Evolutionary conservation across 1,140 invertebrate species (phyloP).

Genomic region (Sogatella furcifera): DNA sequence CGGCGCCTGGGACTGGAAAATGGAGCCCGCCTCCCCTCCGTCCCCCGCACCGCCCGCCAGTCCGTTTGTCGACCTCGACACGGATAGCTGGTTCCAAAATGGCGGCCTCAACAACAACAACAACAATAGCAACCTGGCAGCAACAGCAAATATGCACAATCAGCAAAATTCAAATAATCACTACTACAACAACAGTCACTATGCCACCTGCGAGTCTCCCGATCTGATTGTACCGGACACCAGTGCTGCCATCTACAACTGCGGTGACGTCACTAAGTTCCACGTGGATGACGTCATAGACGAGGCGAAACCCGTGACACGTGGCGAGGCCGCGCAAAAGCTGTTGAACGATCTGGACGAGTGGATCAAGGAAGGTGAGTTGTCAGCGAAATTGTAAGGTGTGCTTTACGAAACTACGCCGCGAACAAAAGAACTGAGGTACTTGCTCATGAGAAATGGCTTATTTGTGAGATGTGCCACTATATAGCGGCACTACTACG

Average conservation of each 20-base stretch:
- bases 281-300: no score
- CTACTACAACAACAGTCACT: no score
- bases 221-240: neutral
- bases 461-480: no score
- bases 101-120: no score
- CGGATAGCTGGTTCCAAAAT: neutral
- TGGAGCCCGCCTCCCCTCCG: neutral
- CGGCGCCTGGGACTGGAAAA: neutral
- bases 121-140: neutral
- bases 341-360: slow-evolving; percentile 33
- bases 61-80: neutral
- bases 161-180: neutral
- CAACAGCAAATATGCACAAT: neutral
- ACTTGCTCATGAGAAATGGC: no score
- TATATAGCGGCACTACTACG: no score
- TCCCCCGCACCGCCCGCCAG: neutral
- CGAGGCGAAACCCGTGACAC: slow-evolving; percentile 9
- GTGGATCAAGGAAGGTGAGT: slow-evolving; percentile 36
- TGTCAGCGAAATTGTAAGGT: no score
- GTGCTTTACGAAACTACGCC: no score
- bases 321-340: slow-evolving; percentile 32
- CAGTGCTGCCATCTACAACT: neutral
- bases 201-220: no score
- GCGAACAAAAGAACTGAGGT: no score
- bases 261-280: neutral